Evolutionary conservation across 2,797 vertebrate genomes (phyloP).

Genomic region (Bradypodion pumilum): DNA sequence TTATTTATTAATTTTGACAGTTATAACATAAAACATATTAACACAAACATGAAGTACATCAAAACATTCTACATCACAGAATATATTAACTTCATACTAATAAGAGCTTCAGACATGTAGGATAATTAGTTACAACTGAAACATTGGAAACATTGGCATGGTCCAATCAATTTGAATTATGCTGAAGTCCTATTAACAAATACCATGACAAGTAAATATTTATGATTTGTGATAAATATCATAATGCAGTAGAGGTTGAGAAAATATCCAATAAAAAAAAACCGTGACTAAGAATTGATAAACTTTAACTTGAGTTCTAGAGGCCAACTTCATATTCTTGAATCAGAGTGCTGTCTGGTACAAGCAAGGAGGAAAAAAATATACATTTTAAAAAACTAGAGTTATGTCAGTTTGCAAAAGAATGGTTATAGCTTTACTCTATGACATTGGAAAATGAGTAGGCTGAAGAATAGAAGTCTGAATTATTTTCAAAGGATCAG

Average conservation of each 20-base stretch:
- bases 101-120: neutral
- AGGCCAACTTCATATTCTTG: neutral
- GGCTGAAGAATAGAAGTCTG: constrained; percentile 25
- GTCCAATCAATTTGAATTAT: neutral
- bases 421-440: constrained; percentile 6
- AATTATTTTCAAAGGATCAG: constrained; percentile 24
- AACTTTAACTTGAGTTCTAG: neutral
- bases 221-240: constrained; percentile 12
- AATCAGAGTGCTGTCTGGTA: neutral
- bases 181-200: neutral
- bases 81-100: neutral
- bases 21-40: too few relatives aligned
- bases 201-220: constrained; percentile 24
- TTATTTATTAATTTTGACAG: too few relatives aligned
- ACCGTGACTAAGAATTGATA: neutral
- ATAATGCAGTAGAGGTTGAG: constrained; percentile 20
- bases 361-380: neutral
- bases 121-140: neutral
- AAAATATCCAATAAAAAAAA: neutral
- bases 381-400: constrained; percentile 21
- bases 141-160: neutral
- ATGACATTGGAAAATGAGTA: neutral
- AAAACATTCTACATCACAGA: too few relatives aligned
- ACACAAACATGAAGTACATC: too few relatives aligned
- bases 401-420: neutral